phyloP scores from a whole-genome alignment of 2,888 invertebrate genomes.

The Dichetophora obliterata region DNA sequence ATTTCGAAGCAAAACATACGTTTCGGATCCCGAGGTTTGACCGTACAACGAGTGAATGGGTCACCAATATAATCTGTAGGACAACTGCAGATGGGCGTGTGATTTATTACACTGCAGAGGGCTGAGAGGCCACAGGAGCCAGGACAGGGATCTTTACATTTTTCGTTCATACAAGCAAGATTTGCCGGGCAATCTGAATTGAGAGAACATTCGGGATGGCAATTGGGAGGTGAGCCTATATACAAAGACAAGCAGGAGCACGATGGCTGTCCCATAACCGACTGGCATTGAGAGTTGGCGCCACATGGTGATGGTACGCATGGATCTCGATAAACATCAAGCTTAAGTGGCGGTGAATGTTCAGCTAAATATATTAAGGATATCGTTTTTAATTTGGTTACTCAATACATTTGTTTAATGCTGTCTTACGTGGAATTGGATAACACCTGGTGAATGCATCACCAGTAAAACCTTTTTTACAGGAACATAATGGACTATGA shows the following conservation, averaged over 20 bases:
- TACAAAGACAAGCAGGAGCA: constrained; percentile 75
- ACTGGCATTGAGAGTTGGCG: constrained; percentile 74
- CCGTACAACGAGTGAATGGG: constrained; percentile 73
- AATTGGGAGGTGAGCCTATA: constrained; percentile 77
- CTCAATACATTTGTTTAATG: constrained; percentile 49
- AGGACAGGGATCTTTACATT: constrained; percentile 78
- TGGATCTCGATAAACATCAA: constrained; percentile 71
- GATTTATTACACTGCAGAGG: constrained; percentile 74
- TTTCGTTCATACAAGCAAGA: constrained; percentile 76
- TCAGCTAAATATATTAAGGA: background rate
- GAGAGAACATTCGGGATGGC: constrained; percentile 77
- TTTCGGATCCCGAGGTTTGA: constrained; percentile 64
- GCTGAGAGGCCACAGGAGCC: constrained; percentile 77
- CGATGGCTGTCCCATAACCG: constrained; percentile 72
- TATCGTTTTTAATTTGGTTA: background rate
- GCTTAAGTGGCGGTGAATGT: constrained; percentile 48
- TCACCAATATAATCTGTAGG: constrained; percentile 74
- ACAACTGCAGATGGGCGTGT: constrained; percentile 76
- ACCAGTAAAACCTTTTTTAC: constrained; percentile 76
- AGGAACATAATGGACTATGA: constrained; percentile 82
- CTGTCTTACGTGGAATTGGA: constrained; percentile 69
- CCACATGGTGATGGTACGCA: constrained; percentile 80
- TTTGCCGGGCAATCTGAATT: constrained; percentile 78
- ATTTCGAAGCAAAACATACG: constrained; percentile 46
- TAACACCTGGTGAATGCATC: constrained; percentile 77